phyloP scores from a whole-genome alignment of 2,797 vertebrate species.

The Chelidonichthys spinosus region DNA sequence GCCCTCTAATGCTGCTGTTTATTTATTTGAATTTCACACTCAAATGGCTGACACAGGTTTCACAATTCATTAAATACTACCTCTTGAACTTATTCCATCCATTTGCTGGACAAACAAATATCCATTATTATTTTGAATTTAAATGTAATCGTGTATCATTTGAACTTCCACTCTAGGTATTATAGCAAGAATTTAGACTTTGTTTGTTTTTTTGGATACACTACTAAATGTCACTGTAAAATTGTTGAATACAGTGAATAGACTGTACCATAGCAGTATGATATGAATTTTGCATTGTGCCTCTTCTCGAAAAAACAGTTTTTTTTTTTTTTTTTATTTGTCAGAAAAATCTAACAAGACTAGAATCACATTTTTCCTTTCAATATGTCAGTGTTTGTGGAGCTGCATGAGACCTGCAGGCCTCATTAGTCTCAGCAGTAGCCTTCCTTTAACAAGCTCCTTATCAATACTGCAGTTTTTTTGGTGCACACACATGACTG shows the following conservation, averaged over 20 bases:
- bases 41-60: neutral
- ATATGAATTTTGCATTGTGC: neutral
- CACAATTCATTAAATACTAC: too few species aligned
- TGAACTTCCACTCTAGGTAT: neutral
- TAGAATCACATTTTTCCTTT: neutral
- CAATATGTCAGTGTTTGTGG: slow-evolving; percentile 6
- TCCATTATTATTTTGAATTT: neutral
- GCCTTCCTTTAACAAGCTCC: slow-evolving; percentile 63
- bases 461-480: slow-evolving; percentile 73
- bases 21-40: neutral
- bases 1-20: neutral
- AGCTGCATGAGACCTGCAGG: slow-evolving; percentile 32
- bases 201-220: neutral
- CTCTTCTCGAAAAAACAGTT: neutral
- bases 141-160: neutral
- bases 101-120: too few species aligned
- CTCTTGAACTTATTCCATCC: too few species aligned
- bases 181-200: neutral
- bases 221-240: neutral
- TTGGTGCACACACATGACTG: neutral
- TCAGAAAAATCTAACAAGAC: slow-evolving; percentile 11
- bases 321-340: neutral
- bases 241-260: neutral
- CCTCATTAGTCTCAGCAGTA: slow-evolving; percentile 59
- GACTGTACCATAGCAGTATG: neutral